Conservation (phyloP, 2,797 vertebrate species). For the Rhinogobio ventralis region DNA sequence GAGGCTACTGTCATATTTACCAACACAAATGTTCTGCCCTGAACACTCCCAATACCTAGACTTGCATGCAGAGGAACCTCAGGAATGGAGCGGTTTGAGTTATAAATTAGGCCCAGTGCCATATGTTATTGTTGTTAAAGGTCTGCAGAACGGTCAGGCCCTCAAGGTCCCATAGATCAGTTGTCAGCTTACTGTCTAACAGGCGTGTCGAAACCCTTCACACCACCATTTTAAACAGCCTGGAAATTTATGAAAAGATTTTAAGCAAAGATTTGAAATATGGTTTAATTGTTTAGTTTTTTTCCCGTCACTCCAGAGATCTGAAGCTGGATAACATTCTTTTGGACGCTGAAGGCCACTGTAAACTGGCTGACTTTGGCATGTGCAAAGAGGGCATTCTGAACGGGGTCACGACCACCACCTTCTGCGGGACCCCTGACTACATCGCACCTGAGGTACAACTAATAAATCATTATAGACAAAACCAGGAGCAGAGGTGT, state of each 20-base stretch:
- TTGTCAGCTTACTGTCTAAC: conserved; percentile 37
- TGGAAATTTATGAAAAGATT: neutral
- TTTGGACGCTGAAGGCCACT: conserved; percentile 96
- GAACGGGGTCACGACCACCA: conserved; percentile 95
- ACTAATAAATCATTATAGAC: neutral
- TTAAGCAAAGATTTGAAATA: neutral
- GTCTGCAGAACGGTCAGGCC: neutral
- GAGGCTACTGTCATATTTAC: conserved; percentile 10
- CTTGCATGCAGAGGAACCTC: neutral
- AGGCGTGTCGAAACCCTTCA: neutral
- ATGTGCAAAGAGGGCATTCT: conserved; percentile 99
- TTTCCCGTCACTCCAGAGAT: conserved; percentile 79
- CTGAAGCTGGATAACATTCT: conserved; percentile 99
- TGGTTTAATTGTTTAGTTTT: conserved; percentile 11
- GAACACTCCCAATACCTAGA: neutral
- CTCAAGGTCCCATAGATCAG: conserved; percentile 29
- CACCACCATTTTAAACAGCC: conserved; percentile 10
- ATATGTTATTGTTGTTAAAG: conserved; percentile 22
- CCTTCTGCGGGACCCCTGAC: conserved; percentile 97
- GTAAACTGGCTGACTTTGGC: conserved; percentile 97
- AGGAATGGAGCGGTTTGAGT: conserved; percentile 14
- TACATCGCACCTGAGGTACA: conserved; percentile 96
- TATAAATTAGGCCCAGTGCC: neutral
- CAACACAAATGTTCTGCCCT: conserved; percentile 11
- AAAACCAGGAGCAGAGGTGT: neutral